Conservation (phyloP, 2,797 vertebrate genomes). For the Diceros bicornis region DNA sequence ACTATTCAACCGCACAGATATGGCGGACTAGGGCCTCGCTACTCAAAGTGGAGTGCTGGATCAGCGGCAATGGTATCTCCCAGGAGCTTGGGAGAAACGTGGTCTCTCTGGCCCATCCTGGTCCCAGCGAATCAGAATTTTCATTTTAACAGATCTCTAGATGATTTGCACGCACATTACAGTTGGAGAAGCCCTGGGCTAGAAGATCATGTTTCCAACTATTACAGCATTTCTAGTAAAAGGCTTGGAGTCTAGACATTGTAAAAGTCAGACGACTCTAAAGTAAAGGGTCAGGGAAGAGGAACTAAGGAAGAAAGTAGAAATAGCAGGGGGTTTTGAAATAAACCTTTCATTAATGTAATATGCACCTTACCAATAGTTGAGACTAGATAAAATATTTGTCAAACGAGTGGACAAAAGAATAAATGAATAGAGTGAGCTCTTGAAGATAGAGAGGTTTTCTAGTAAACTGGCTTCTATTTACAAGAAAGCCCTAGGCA, state of each 20-base stretch:
- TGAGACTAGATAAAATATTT: background rate
- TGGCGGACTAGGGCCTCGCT: background rate
- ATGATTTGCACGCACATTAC: background rate
- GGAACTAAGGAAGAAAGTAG: background rate
- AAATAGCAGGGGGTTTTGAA: background rate
- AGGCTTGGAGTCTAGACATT: slow-evolving; percentile 4
- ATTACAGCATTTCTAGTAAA: background rate
- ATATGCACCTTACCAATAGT: background rate
- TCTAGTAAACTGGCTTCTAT: slow-evolving; percentile 38
- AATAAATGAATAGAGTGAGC: slow-evolving; percentile 18
- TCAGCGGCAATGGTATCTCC: background rate
- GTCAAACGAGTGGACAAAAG: background rate
- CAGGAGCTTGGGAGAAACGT: background rate
- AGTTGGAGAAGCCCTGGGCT: background rate
- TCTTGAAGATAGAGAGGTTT: background rate
- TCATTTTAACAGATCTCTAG: background rate
- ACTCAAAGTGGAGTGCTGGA: background rate
- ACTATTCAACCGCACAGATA: background rate
- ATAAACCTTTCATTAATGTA: background rate
- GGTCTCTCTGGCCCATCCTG: background rate
- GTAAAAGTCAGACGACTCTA: background rate
- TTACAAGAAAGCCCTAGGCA: slow-evolving; percentile 54
- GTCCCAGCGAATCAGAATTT: background rate
- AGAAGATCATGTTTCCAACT: slow-evolving; percentile 20
- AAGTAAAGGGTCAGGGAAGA: slow-evolving; percentile 57